Conservation (phyloP, 2,888 invertebrate species). For the Pantelozetes paolii region DNA sequence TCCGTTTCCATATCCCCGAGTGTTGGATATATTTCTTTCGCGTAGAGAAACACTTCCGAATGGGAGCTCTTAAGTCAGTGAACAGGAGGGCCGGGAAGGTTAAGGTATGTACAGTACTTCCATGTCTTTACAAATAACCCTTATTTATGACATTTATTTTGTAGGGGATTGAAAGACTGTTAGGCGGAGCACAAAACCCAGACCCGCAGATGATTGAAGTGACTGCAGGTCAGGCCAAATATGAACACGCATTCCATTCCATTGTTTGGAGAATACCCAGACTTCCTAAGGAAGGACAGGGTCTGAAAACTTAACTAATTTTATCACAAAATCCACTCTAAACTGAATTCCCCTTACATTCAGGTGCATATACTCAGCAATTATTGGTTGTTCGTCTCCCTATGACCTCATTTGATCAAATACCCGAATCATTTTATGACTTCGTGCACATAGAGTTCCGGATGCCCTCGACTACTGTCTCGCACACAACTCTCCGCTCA, state of each 20-base stretch:
- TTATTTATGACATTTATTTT: not conserved
- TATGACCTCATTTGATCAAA: constrained; percentile 92
- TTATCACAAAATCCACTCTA: no score
- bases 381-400: constrained; percentile 90
- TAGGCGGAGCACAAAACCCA: constrained; percentile 82
- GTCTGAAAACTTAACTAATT: constrained; percentile 55
- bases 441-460: constrained; percentile 92
- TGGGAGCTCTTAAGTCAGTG: constrained; percentile 93
- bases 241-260: constrained; percentile 94
- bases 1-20: constrained; percentile 95
- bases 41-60: constrained; percentile 95
- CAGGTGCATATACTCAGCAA: constrained; percentile 96
- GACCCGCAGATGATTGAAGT: constrained; percentile 91
- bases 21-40: constrained; percentile 99
- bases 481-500: constrained; percentile 92
- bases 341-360: no score
- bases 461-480: constrained; percentile 92
- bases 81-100: constrained; percentile 59
- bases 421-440: constrained; percentile 85
- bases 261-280: constrained; percentile 98
- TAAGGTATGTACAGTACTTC: constrained; percentile 48
- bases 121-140: not conserved
- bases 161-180: constrained; percentile 79
- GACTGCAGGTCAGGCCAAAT: constrained; percentile 94
- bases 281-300: constrained; percentile 97